Evolutionary conservation across 2,113 vertebrate genomes (phyloP).

Genomic region (Alectura lathami): DNA sequence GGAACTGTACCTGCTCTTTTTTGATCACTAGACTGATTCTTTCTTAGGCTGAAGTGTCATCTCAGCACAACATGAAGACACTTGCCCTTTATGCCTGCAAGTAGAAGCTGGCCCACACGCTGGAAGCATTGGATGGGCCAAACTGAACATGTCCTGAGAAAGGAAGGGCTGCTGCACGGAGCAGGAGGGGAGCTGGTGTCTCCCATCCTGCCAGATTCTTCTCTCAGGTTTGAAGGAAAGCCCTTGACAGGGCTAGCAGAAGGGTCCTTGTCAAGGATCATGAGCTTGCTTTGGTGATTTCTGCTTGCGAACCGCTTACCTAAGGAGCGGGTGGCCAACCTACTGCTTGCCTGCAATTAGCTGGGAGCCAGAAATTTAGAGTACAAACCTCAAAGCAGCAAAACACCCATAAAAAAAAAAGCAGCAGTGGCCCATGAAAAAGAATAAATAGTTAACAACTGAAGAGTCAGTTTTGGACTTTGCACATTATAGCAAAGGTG

Average conservation of each 20-base stretch:
- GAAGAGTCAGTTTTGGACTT: not conserved
- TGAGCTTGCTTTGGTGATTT: not conserved
- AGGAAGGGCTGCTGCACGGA: not conserved
- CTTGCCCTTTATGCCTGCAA: not conserved
- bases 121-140: not conserved
- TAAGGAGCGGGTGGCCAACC: not conserved
- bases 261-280: not conserved
- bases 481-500: not conserved
- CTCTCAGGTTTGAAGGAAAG: not conserved
- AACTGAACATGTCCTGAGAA: not conserved
- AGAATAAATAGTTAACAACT: rapidly evolving
- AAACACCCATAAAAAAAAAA: not conserved
- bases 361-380: not conserved
- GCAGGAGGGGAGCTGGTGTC: not conserved
- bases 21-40: not conserved
- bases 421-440: no score
- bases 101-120: not conserved
- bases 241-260: not conserved
- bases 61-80: not conserved
- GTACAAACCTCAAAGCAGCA: not conserved
- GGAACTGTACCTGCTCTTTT: not conserved
- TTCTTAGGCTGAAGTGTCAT: not conserved
- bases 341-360: not conserved
- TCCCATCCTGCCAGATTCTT: not conserved
- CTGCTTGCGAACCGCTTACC: not conserved